phyloP scores from a whole-genome alignment of 2,888 invertebrate genomes.

The Azorinus chamasolen region DNA sequence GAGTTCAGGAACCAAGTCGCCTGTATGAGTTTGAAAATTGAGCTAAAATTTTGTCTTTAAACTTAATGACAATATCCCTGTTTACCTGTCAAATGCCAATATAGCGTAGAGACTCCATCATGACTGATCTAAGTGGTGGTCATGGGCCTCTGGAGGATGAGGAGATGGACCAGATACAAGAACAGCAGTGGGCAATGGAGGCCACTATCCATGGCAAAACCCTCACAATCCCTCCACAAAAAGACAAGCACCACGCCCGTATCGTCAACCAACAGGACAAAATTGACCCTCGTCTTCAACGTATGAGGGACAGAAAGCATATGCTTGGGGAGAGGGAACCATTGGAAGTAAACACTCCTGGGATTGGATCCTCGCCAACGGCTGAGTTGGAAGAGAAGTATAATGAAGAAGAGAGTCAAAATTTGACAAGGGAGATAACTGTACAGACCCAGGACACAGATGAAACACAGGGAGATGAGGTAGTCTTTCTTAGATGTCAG shows the following conservation, averaged over 20 bases:
- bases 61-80: too few relatives aligned
- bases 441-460: too few relatives aligned
- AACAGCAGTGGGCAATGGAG: slow-evolving; percentile 64
- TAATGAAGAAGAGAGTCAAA: not conserved
- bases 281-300: slow-evolving; percentile 32
- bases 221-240: slow-evolving; percentile 66
- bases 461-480: not conserved
- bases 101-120: too few relatives aligned
- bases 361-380: slow-evolving; percentile 66
- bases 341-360: slow-evolving; percentile 40
- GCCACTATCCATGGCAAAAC: slow-evolving; percentile 64
- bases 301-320: slow-evolving; percentile 34
- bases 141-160: slow-evolving; percentile 44
- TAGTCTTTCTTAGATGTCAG: not conserved
- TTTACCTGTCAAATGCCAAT: too few relatives aligned
- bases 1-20: too few relatives aligned
- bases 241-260: slow-evolving; percentile 56
- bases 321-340: slow-evolving; percentile 34
- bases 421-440: not conserved
- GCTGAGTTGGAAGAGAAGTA: slow-evolving; percentile 53
- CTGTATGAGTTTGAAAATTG: too few relatives aligned
- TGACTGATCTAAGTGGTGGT: too few relatives aligned
- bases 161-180: slow-evolving; percentile 62
- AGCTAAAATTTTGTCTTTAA: too few relatives aligned
- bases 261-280: slow-evolving; percentile 17